These are phyloP conservation scores for Corydoras sp. DNA, from an alignment of 2,113 vertebrate genomes.

Conservation along the genomic window DNA sequence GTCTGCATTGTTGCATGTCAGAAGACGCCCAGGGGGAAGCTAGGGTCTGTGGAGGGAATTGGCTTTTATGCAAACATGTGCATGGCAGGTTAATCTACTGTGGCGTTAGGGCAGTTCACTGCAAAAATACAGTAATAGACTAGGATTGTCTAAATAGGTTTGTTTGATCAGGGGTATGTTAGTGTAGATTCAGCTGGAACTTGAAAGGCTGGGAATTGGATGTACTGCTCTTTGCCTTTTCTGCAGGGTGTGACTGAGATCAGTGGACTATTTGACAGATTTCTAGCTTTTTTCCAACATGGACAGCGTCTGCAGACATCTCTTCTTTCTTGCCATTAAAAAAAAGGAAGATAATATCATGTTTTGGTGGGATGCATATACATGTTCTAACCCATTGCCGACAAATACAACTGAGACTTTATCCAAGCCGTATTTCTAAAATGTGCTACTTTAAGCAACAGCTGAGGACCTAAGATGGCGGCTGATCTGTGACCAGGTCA, in stretches of 20 bases:
- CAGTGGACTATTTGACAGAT: conserved; percentile 53
- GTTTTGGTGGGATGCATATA: not conserved
- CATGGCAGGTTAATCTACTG: conserved; percentile 41
- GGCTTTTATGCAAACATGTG: conserved; percentile 40
- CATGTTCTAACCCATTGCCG: not conserved
- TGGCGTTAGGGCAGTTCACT: conserved; percentile 44
- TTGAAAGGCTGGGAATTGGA: conserved; percentile 37
- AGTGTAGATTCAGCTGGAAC: conserved; percentile 1
- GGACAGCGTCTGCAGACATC: conserved; percentile 57
- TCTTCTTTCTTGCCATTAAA: conserved; percentile 61
- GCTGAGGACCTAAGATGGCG: conserved; percentile 45
- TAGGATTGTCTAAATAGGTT: conserved; percentile 18
- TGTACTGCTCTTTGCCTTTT: conserved; percentile 45
- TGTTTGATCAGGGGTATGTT: conserved; percentile 32
- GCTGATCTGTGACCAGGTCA: conserved; percentile 65
- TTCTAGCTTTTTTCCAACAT: conserved; percentile 50
- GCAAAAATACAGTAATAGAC: conserved; percentile 29
- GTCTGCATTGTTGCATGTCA: conserved; percentile 39
- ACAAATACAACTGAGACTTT: not conserved
- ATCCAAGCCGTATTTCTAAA: too few relatives aligned
- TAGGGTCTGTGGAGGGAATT: not conserved
- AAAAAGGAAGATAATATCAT: conserved; percentile 52
- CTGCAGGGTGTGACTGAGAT: conserved; percentile 50
- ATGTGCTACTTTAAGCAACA: not conserved
- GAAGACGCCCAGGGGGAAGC: conserved; percentile 1